These are phyloP conservation scores for Chirona hameri DNA, from an alignment of 2,888 invertebrate species.

Conservation along the genomic window DNA sequence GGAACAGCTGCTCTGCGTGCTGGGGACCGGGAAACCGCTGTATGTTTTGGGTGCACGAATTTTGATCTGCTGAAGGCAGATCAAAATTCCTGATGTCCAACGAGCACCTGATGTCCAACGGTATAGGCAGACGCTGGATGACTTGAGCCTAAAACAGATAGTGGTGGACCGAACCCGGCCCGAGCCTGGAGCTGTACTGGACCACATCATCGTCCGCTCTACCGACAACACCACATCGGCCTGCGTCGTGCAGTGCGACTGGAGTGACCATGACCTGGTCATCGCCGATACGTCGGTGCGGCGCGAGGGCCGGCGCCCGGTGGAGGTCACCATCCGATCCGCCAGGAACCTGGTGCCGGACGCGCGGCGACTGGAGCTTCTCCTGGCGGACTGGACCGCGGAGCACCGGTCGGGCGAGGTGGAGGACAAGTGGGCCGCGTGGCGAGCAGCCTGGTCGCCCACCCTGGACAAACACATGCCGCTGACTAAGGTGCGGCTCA, in stretches of 20 bases:
- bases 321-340: background rate
- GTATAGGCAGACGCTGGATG: too few species aligned
- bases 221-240: too few species aligned
- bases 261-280: background rate
- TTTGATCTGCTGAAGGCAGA: too few species aligned
- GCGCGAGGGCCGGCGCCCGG: background rate
- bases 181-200: too few species aligned
- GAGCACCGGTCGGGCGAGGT: background rate
- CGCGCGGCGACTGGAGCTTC: background rate
- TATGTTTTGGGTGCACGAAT: too few species aligned
- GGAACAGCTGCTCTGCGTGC: too few species aligned
- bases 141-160: too few species aligned
- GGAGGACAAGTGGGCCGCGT: background rate
- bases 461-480: background rate
- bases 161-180: background rate
- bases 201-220: too few species aligned
- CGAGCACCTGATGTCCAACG: too few species aligned
- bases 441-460: background rate
- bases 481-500: background rate
- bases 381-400: background rate
- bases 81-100: too few species aligned
- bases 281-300: background rate
- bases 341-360: background rate
- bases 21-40: too few species aligned
- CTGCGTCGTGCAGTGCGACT: background rate